Evolutionary conservation across 2,113 vertebrate species (phyloP).

Genomic region (Nothocercus nigrocapillus): DNA sequence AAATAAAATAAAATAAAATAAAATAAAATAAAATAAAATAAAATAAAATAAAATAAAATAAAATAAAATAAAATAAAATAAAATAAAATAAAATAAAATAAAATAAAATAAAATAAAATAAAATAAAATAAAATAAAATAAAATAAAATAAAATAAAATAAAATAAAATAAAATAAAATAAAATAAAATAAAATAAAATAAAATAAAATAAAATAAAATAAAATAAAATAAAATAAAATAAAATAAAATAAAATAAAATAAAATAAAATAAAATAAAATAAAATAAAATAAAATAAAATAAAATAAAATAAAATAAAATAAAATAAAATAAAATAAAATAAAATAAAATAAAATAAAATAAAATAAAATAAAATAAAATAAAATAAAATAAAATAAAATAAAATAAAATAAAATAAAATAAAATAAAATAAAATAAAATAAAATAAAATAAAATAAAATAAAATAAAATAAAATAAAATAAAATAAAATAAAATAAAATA

Average conservation of each 20-base stretch:
- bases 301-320: not conserved
- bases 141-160: fast-evolving
- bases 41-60: not conserved
- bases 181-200: not conserved
- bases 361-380: not conserved
- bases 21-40: fast-evolving
- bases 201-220: fast-evolving
- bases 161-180: not conserved
- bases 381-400: fast-evolving
- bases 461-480: not conserved
- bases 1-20: not conserved
- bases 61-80: not conserved
- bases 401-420: not conserved
- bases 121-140: not conserved
- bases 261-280: fast-evolving
- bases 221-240: not conserved
- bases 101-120: not conserved
- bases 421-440: not conserved
- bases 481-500: not conserved
- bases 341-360: not conserved
- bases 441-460: fast-evolving
- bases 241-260: not conserved
- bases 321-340: fast-evolving
- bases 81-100: fast-evolving
- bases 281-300: not conserved